Evolutionary conservation across 2,113 vertebrate species (phyloP).

Genomic region (Lophura nycthemera): DNA sequence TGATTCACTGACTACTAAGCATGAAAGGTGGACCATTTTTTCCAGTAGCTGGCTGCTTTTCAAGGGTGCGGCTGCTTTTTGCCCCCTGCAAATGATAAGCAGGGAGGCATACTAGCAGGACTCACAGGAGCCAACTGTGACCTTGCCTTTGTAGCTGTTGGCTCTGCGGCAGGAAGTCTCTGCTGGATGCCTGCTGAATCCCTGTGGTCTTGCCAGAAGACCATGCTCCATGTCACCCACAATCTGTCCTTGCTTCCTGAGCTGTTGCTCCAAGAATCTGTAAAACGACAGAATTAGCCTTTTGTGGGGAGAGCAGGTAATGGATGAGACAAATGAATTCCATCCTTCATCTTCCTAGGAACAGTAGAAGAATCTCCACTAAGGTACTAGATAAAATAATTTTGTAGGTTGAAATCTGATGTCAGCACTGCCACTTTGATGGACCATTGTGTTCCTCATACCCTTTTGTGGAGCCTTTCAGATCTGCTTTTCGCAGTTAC

Average conservation of each 20-base stretch:
- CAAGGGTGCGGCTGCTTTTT: not conserved
- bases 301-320: not conserved
- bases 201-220: not conserved
- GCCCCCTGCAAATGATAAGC: not conserved
- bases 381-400: not conserved
- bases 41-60: not conserved
- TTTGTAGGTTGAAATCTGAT: not conserved
- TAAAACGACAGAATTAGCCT: not conserved
- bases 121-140: not conserved
- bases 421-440: not conserved
- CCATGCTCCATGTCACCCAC: not conserved
- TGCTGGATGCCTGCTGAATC: not conserved
- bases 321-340: not conserved
- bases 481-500: not conserved
- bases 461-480: not conserved
- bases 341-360: not conserved
- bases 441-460: not conserved
- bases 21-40: not conserved
- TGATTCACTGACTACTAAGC: not conserved
- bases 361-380: not conserved
- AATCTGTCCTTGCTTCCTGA: constrained; percentile 14
- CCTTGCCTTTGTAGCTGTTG: not conserved
- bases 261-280: not conserved
- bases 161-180: not conserved
- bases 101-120: rapidly evolving